A percentile compares a stretch with the other conserved stretches of the same genome.
Evolutionary conservation across 2,888 invertebrate genomes (phyloP).

Genomic region (Siphlonurus alternatus): DNA sequence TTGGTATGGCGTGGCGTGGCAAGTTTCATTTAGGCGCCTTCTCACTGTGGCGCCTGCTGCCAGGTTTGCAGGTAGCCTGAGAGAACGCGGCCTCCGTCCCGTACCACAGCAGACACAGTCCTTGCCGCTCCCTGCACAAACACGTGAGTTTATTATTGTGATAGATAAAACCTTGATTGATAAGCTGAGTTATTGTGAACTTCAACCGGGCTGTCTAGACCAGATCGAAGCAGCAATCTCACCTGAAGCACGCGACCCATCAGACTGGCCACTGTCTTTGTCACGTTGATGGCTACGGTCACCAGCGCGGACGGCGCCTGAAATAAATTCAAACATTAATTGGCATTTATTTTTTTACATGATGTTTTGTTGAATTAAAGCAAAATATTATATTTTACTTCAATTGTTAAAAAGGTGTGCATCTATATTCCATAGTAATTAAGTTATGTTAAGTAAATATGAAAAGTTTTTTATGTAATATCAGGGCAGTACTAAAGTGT

Average conservation of each 20-base stretch:
- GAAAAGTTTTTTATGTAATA: too few relatives aligned
- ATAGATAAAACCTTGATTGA: too few relatives aligned
- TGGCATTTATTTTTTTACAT: too few relatives aligned
- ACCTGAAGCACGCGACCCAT: not conserved
- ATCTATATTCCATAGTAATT: too few relatives aligned
- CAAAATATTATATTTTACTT: not conserved
- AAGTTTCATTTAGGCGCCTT: not conserved
- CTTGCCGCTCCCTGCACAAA: not conserved
- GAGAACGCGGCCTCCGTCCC: not conserved
- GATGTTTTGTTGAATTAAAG: too few relatives aligned
- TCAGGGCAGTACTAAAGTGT: too few relatives aligned
- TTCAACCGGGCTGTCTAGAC: too few relatives aligned
- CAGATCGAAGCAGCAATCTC: too few relatives aligned
- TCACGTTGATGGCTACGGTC: conserved; percentile 2
- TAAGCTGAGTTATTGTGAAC: not conserved
- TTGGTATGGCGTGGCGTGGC: not conserved
- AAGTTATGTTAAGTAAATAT: too few relatives aligned
- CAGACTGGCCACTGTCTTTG: not conserved
- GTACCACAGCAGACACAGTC: not conserved
- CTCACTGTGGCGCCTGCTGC: not conserved
- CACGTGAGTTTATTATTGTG: not conserved
- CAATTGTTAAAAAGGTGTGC: not conserved
- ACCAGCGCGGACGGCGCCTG: not conserved
- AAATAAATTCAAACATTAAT: not conserved
- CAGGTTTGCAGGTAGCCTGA: not conserved